Base-by-base conservation (phyloP, 2,797 vertebrate genomes). In the Hypotaenidia okinawae region DNA sequence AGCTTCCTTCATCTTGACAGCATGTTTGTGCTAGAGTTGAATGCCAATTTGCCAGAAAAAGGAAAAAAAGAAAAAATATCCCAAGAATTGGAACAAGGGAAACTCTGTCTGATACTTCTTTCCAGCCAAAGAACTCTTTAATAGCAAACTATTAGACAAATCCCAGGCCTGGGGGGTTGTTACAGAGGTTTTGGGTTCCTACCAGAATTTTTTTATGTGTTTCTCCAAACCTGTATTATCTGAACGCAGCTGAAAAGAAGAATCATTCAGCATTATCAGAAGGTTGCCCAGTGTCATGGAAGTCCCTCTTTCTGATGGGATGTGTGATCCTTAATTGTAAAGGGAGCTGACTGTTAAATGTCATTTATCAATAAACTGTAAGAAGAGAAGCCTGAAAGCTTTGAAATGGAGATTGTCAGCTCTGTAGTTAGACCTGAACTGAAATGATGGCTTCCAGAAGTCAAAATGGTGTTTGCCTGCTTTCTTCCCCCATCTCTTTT, bases 111-210 rank as follows among this genome's bases (percentile, higher is more conserved):
- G 49, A 57, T 87, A 57, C 28, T 84, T 96, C 35, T 67, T 90
- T 88, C 68, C 73, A 95, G 89, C 79, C 84, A 87, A 91, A 90
- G 27, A 84, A 79, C 59, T 37, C 68, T 88, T 89, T 92, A 95
- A 92, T 47, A 94, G 78, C 61, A 51, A 95, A 63, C 63, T 78
- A 69, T 82, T 82, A 94, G 87, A 92, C 45, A 82, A 94, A 94
- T 87, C 72, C 80, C 77, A 87, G 90, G 78, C 86, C 75, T 47
- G 30, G 73, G 79, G 82, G 77, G 28, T 45, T 84, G 66, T 89
- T 95, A 45, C 52, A 91, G 78, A 82, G 80, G 27, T 70, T 86
- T 89, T 92, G 92, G 74, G 92, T 87, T 87, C 55, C 61, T 88
- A 86, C 47, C 87, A 93, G 73, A 72, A 10, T 58, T 58, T 63